Conservation (phyloP, 2,888 invertebrate genomes). For the Cheilosia vulpina region DNA sequence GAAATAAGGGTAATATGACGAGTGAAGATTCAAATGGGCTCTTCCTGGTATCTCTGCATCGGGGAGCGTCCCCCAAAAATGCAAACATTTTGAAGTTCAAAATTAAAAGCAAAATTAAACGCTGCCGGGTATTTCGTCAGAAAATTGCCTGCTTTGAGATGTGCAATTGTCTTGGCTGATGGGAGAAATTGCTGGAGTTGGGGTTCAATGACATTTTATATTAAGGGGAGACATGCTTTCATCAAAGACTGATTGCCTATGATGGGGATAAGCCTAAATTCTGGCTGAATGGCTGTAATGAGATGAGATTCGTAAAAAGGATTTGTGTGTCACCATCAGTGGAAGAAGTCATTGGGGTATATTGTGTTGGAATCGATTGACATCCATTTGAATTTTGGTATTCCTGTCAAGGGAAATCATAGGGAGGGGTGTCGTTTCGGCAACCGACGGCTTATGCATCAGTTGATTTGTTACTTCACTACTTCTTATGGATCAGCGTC, state of each 20-base stretch:
- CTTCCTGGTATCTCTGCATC: constrained; percentile 56
- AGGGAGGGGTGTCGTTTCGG: no score
- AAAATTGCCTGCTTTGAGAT: constrained; percentile 61
- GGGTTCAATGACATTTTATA: constrained; percentile 4
- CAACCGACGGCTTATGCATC: neutral
- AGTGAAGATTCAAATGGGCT: constrained; percentile 52
- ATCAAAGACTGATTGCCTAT: neutral
- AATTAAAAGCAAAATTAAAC: constrained; percentile 65
- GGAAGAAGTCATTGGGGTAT: constrained; percentile 1
- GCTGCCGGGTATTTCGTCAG: constrained; percentile 48
- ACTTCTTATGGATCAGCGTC: no score
- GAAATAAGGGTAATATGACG: constrained; percentile 56
- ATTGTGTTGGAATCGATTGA: neutral
- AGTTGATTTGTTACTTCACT: neutral
- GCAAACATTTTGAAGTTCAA: constrained; percentile 55
- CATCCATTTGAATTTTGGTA: neutral
- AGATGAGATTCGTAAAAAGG: constrained; percentile 6
- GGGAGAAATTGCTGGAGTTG: neutral
- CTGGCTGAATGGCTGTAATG: neutral
- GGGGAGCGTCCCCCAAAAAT: constrained; percentile 35
- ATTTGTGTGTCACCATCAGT: constrained; percentile 2
- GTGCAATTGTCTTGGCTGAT: constrained; percentile 40
- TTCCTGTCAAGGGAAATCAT: no score
- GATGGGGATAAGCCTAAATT: constrained; percentile 5
- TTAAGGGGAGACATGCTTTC: constrained; percentile 4